These are phyloP conservation scores for Kryptopterus vitreolus DNA, from an alignment of 2,797 vertebrate genomes.

Conservation along the genomic window DNA sequence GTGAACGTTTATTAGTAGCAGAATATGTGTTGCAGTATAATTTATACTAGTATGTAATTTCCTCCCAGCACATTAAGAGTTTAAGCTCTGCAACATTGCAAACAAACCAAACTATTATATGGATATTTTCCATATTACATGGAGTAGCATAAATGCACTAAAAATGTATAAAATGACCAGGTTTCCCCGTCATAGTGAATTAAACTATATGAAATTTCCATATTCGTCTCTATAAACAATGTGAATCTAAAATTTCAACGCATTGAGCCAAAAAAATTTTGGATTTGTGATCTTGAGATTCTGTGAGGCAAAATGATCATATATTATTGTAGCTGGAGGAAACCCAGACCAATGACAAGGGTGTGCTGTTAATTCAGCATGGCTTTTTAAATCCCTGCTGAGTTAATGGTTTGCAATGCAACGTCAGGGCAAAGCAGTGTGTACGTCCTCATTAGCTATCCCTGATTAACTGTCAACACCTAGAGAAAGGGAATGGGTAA, in stretches of 20 bases:
- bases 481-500: conserved; percentile 30
- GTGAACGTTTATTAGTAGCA: too few species aligned
- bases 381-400: conserved; percentile 39
- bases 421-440: conserved; percentile 23
- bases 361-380: neutral
- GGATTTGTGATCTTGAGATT: neutral
- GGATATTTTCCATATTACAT: neutral
- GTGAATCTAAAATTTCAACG: neutral
- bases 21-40: too few species aligned
- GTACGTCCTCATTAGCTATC: conserved; percentile 56
- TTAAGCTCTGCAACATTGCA: too few species aligned
- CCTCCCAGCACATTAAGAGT: too few species aligned
- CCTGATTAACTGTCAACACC: conserved; percentile 65
- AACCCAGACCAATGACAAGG: neutral
- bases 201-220: too few species aligned
- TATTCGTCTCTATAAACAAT: too few species aligned
- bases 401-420: conserved; percentile 48
- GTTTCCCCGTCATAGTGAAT: too few species aligned
- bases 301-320: neutral
- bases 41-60: too few species aligned
- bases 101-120: neutral
- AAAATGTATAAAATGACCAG: neutral
- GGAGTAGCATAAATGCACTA: neutral
- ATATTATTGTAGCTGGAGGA: conserved; percentile 10
- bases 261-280: neutral